A percentile compares a stretch with the other conserved stretches of the same genome.
phyloP scores from a whole-genome alignment of 2,113 vertebrate species.

The Labrus mixtus region DNA sequence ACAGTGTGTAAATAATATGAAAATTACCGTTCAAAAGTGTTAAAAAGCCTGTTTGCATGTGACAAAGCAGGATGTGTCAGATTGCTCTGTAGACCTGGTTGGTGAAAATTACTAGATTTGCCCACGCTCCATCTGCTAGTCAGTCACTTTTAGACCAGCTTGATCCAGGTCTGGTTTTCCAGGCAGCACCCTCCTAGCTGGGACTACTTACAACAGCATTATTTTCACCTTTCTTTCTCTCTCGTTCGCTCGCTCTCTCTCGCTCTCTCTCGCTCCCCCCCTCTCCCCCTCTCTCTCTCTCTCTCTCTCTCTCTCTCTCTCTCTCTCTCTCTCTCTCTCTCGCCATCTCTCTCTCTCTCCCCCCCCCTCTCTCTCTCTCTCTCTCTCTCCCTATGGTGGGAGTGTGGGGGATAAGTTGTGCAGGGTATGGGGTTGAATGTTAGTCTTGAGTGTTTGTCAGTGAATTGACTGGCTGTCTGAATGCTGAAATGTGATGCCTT shows the following conservation, averaged over 20 bases:
- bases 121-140: constrained; percentile 63
- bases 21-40: constrained; percentile 18
- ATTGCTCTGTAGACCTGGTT: constrained; percentile 45
- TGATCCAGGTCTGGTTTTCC: constrained; percentile 74
- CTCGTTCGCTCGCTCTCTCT: too few species aligned
- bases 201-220: constrained; percentile 86
- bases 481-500: constrained; percentile 48
- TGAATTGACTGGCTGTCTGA: constrained; percentile 52
- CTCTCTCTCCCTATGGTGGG: constrained; percentile 77
- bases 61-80: constrained; percentile 46
- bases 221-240: constrained; percentile 76
- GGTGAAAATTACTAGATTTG: constrained; percentile 65
- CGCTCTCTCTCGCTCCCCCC: constrained; percentile 43
- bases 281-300: constrained; percentile 29
- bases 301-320: constrained; percentile 57
- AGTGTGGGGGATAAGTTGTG: constrained; percentile 81
- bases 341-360: constrained; percentile 37
- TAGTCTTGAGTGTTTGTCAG: constrained; percentile 64
- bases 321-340: constrained; percentile 3
- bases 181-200: constrained; percentile 62
- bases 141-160: constrained; percentile 45
- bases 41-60: constrained; percentile 31
- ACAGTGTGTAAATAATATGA: constrained; percentile 20
- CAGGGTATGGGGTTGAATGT: constrained; percentile 74
- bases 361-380: constrained; percentile 36